These are phyloP conservation scores for Chaenogobius annularis DNA, from an alignment of 2,113 vertebrate genomes.

Conservation along the genomic window DNA sequence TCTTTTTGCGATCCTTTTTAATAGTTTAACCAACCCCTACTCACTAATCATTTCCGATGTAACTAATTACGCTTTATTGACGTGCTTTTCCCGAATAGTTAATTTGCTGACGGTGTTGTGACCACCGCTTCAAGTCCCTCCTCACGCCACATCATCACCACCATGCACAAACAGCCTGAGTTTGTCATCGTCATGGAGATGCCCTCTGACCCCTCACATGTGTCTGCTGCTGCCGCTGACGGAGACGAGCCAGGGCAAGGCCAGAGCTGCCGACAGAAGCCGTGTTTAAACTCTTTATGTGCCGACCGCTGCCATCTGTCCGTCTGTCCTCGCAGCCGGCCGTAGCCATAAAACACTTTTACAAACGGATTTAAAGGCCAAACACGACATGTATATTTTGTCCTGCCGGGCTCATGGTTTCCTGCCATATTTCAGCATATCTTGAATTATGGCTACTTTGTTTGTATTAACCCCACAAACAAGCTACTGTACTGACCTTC, in stretches of 20 bases:
- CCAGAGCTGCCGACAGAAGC: background rate
- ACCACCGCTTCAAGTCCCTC: too few relatives aligned
- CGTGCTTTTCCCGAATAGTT: too few relatives aligned
- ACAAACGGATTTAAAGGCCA: conserved; percentile 1
- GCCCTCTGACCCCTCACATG: background rate
- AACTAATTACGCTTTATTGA: too few relatives aligned
- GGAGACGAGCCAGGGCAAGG: background rate
- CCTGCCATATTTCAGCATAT: background rate
- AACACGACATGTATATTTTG: background rate
- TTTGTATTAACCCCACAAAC: background rate
- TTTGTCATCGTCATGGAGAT: background rate
- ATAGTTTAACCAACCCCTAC: too few relatives aligned
- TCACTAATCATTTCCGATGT: too few relatives aligned
- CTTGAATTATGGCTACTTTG: background rate
- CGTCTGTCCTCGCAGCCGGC: background rate
- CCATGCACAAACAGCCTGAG: background rate
- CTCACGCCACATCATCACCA: too few relatives aligned
- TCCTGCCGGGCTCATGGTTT: background rate
- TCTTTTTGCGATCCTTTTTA: too few relatives aligned
- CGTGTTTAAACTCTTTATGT: background rate
- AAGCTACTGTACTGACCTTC: background rate
- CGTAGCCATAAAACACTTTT: background rate
- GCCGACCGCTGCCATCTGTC: background rate
- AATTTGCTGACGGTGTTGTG: too few relatives aligned
- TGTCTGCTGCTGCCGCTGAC: conserved; percentile 1